Conservation (phyloP, 1,140 invertebrate species). For the Elymnias hypermnestra region DNA sequence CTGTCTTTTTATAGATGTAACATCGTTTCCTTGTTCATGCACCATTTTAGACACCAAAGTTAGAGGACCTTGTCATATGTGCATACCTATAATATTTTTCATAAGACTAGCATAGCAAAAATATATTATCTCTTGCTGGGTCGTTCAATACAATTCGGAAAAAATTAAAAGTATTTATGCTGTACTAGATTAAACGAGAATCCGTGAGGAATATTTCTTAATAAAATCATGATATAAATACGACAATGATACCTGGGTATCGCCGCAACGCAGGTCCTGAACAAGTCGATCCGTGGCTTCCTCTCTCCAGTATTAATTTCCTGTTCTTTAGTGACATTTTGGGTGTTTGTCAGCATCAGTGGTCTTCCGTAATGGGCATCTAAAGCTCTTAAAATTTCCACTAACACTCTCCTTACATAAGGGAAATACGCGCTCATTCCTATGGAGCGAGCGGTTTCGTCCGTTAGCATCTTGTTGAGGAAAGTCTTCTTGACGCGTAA, state of each 20-base stretch:
- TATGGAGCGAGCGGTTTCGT: slow-evolving; percentile 95
- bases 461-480: slow-evolving; percentile 96
- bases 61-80: too few relatives aligned
- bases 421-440: slow-evolving; percentile 98
- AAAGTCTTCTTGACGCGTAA: slow-evolving; percentile 97
- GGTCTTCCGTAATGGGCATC: slow-evolving; percentile 97
- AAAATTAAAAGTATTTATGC: too few relatives aligned
- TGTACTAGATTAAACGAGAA: too few relatives aligned
- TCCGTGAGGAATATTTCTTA: too few relatives aligned
- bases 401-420: slow-evolving; percentile 95
- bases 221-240: too few relatives aligned
- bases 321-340: slow-evolving; percentile 97
- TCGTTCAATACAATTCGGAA: too few relatives aligned
- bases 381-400: slow-evolving; percentile 96
- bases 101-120: too few relatives aligned
- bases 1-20: too few relatives aligned
- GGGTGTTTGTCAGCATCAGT: slow-evolving; percentile 95
- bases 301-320: slow-evolving; percentile 97
- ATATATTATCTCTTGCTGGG: too few relatives aligned
- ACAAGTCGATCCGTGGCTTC: slow-evolving; percentile 98
- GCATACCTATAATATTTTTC: too few relatives aligned
- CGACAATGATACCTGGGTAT: slow-evolving; percentile 92
- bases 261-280: slow-evolving; percentile 98
- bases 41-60: too few relatives aligned
- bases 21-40: too few relatives aligned